Evolutionary conservation across 2,113 vertebrate species (phyloP).

Genomic region (Shinisaurus crocodilurus): DNA sequence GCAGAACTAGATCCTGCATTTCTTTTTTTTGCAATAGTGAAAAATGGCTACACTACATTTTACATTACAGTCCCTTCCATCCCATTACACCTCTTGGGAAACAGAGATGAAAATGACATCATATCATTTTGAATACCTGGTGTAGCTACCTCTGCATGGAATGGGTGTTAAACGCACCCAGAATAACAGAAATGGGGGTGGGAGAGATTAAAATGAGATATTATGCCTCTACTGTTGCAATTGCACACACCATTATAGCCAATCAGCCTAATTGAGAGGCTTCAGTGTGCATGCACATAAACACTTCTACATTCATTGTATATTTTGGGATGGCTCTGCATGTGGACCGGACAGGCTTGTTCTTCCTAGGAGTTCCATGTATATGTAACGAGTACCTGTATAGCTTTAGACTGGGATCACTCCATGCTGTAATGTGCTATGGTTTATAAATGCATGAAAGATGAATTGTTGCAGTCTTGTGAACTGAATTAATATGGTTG

Average conservation of each 20-base stretch:
- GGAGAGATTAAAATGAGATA: neutral
- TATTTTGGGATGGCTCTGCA: neutral
- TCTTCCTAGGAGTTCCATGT: neutral
- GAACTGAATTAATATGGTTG: neutral
- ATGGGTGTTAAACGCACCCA: neutral
- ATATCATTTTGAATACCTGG: neutral
- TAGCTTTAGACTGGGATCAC: neutral
- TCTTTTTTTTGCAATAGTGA: neutral
- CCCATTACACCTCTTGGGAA: neutral
- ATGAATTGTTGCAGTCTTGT: conserved; percentile 38
- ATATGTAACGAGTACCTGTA: neutral
- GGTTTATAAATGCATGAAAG: conserved; percentile 22
- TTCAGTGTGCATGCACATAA: neutral
- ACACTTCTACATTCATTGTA: neutral
- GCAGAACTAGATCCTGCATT: neutral
- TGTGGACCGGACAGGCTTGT: neutral
- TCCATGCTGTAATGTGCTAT: neutral
- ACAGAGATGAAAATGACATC: neutral
- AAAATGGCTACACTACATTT: neutral
- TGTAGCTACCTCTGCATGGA: neutral
- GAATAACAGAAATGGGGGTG: neutral
- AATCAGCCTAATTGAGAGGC: neutral
- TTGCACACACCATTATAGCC: neutral
- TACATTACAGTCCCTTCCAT: neutral
- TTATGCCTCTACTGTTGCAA: neutral